Conservation (phyloP, 2,888 invertebrate genomes). For the Athripsodes cinereus region DNA sequence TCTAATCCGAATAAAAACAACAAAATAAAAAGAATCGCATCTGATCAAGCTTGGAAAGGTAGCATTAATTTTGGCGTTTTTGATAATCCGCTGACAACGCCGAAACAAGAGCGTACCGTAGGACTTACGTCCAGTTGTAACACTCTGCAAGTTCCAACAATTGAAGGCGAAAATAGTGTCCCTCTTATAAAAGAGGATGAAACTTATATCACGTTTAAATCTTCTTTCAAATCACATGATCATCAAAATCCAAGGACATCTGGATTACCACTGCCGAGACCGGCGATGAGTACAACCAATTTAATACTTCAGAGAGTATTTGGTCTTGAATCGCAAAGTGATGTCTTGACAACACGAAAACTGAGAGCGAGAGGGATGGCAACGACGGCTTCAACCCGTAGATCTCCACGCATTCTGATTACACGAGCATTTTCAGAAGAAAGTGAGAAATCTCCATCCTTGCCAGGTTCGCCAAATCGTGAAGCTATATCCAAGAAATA, state of each 20-base stretch:
- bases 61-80: conserved; percentile 33
- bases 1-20: conserved; percentile 32
- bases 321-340: conserved; percentile 40
- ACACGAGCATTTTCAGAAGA: conserved; percentile 70
- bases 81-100: conserved; percentile 28
- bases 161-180: conserved; percentile 37
- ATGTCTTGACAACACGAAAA: conserved; percentile 25
- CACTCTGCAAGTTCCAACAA: conserved; percentile 57
- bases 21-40: conserved; percentile 44
- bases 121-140: conserved; percentile 64
- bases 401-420: conserved; percentile 65
- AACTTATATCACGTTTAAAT: conserved; percentile 30
- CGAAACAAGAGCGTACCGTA: conserved; percentile 40
- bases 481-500: conserved; percentile 35
- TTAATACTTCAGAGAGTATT: conserved; percentile 56
- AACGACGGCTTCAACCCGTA: conserved; percentile 34
- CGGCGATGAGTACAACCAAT: conserved; percentile 51
- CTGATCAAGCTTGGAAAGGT: conserved; percentile 48
- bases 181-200: conserved; percentile 29
- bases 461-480: conserved; percentile 34
- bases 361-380: conserved; percentile 31
- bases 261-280: conserved; percentile 47
- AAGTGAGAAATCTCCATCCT: conserved; percentile 53
- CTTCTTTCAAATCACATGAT: conserved; percentile 28
- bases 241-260: conserved; percentile 34